Evolutionary conservation across 2,113 vertebrate species (phyloP).

Genomic region (Spermophilus dauricus): DNA sequence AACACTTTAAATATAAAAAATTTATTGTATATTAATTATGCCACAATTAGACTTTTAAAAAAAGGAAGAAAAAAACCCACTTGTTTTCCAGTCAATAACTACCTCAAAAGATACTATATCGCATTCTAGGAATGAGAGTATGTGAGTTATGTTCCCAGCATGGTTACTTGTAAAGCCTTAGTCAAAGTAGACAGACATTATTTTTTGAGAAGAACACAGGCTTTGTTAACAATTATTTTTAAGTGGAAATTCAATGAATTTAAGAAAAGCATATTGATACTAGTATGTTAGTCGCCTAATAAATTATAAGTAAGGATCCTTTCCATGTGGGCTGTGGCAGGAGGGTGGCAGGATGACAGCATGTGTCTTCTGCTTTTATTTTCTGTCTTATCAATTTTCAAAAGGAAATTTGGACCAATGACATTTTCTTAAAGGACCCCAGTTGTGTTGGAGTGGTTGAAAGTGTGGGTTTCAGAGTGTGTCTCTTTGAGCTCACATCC

Average conservation of each 20-base stretch:
- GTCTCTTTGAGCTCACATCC: neutral
- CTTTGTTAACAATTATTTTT: neutral
- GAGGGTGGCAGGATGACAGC: neutral
- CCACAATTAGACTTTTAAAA: neutral
- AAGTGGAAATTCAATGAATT: conserved; percentile 2
- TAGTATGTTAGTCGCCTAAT: neutral
- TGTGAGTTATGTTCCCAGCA: neutral
- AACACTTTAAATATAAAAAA: neutral
- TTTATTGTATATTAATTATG: neutral
- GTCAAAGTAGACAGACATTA: neutral
- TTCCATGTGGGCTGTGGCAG: neutral
- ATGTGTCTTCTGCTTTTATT: neutral
- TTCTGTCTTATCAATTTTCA: conserved; percentile 37
- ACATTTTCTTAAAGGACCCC: neutral
- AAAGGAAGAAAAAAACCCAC: neutral
- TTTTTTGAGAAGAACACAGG: neutral
- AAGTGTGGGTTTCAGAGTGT: neutral
- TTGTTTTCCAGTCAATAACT: neutral
- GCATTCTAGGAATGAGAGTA: neutral
- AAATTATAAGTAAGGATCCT: neutral
- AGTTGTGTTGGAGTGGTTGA: neutral
- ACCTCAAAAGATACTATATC: neutral
- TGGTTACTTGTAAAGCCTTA: neutral
- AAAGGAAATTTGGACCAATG: neutral
- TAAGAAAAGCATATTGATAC: neutral